phyloP scores from a whole-genome alignment of 2,113 vertebrate species.

The Ceyx cyanopectus region DNA sequence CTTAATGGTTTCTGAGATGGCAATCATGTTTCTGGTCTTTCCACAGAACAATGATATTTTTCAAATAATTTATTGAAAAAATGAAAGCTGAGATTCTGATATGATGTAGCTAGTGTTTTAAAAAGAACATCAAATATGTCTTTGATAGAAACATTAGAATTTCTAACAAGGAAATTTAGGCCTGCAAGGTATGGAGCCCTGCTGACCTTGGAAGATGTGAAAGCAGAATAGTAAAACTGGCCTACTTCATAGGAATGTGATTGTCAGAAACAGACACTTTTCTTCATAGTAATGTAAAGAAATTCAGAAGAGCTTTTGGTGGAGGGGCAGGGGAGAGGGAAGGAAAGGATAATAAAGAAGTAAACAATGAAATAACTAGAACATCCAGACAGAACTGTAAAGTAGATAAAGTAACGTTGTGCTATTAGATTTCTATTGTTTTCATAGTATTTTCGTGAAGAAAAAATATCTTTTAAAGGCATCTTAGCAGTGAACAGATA shows the following conservation, averaged over 20 bases:
- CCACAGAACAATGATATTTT: neutral
- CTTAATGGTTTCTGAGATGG: neutral
- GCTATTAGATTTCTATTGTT: neutral
- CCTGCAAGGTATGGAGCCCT: neutral
- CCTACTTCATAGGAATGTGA: neutral
- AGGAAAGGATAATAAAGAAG: neutral
- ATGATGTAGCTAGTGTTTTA: neutral
- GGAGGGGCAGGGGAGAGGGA: neutral
- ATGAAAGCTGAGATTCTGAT: neutral
- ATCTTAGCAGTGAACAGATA: neutral
- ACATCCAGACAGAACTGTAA: neutral
- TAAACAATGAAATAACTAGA: neutral
- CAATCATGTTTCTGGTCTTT: neutral
- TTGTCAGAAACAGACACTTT: slow-evolving; percentile 17
- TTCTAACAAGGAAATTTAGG: neutral
- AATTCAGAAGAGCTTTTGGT: neutral
- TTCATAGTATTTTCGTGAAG: neutral
- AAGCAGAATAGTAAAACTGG: neutral
- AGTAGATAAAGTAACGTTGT: neutral
- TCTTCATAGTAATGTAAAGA: slow-evolving; percentile 31
- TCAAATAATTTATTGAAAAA: neutral
- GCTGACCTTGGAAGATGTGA: neutral
- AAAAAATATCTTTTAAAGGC: neutral
- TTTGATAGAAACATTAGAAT: neutral
- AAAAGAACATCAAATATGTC: neutral